Percentiles rank a stretch among this genome's conserved stretches.
These are phyloP conservation scores for Ptychobarbus kaznakovi DNA, from an alignment of 2,797 vertebrate species.

Conservation along the genomic window DNA sequence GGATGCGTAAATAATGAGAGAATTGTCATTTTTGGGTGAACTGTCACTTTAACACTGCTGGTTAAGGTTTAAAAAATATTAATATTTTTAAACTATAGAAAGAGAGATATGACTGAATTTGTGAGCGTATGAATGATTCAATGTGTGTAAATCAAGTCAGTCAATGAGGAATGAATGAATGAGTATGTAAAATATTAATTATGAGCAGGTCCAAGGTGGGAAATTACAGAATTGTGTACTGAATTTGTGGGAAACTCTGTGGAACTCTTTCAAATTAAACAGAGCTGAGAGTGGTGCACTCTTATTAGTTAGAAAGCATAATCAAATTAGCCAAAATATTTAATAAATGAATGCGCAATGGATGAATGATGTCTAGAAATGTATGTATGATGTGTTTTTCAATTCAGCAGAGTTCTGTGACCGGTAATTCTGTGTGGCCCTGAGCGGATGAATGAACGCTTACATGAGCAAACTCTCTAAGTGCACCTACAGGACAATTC, in stretches of 20 bases:
- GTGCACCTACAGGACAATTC: slow-evolving; percentile 29
- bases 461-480: slow-evolving; percentile 19
- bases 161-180: background rate
- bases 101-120: background rate
- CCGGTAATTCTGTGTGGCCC: slow-evolving; percentile 5
- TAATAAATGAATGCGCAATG: background rate
- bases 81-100: background rate
- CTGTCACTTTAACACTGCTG: too few species aligned
- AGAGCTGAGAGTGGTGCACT: background rate
- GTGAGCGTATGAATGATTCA: background rate
- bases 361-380: background rate
- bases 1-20: too few species aligned
- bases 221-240: background rate
- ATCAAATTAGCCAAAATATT: background rate
- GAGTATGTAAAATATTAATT: background rate
- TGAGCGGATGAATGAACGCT: slow-evolving; percentile 24
- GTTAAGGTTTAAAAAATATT: background rate
- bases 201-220: background rate
- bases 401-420: background rate
- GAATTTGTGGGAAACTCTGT: background rate
- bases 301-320: slow-evolving; percentile 3
- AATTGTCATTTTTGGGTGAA: background rate
- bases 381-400: background rate
- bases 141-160: background rate
- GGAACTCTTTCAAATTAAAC: background rate